Percentiles rank a stretch among this genome's conserved stretches.
These are phyloP conservation scores for Osmerus eperlanus DNA, from an alignment of 2,113 vertebrate species.

Conservation along the genomic window DNA sequence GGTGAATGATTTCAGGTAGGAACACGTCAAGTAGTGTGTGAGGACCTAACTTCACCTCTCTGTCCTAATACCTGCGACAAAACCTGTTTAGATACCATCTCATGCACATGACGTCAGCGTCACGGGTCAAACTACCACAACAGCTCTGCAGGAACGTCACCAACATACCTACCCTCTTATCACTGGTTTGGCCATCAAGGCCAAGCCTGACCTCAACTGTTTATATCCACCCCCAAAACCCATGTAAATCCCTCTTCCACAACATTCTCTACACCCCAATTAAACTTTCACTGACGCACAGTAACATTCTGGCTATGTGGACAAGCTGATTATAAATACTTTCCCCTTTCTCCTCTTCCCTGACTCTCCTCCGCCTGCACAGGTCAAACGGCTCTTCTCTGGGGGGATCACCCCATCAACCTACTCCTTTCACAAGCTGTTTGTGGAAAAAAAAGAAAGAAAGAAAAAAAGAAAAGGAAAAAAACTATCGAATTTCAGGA, in stretches of 20 bases:
- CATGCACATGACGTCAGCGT: neutral
- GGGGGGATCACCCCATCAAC: slow-evolving; percentile 49
- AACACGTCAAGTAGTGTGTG: neutral
- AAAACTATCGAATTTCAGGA: neutral
- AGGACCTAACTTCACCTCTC: neutral
- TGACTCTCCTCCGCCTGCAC: slow-evolving; percentile 5
- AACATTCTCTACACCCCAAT: slow-evolving; percentile 36
- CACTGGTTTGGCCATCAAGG: neutral
- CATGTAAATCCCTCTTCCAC: slow-evolving; percentile 32
- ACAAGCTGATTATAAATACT: neutral
- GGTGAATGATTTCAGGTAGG: neutral
- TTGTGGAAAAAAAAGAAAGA: slow-evolving; percentile 14
- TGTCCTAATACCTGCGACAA: neutral
- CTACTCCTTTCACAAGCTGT: slow-evolving; percentile 45
- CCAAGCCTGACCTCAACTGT: slow-evolving; percentile 31
- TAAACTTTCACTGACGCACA: slow-evolving; percentile 28
- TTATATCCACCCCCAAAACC: slow-evolving; percentile 12
- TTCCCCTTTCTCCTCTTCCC: neutral
- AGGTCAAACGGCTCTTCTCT: slow-evolving; percentile 40
- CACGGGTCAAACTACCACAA: neutral
- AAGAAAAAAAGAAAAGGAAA: slow-evolving; percentile 1
- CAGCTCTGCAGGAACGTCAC: neutral
- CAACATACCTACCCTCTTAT: neutral
- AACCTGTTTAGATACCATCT: neutral
- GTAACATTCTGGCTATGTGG: neutral